Conservation (phyloP, 2,888 invertebrate genomes). For the Eupithecia exiguata region DNA sequence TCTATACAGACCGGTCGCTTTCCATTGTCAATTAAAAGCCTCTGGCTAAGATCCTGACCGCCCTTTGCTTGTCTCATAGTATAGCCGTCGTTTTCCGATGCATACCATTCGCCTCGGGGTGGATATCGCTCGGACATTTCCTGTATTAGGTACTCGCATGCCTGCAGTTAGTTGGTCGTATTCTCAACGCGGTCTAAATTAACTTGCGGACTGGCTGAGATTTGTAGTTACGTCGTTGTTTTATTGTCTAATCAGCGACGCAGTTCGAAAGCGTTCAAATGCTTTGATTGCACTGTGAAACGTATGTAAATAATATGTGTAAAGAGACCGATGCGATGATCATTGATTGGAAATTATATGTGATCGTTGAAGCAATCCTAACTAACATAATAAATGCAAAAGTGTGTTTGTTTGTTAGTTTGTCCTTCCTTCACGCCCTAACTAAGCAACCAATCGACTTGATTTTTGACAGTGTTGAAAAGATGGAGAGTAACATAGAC, state of each 20-base stretch:
- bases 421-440: no score
- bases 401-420: no score
- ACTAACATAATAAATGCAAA: no score
- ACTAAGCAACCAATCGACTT: no score
- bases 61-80: constrained; percentile 77
- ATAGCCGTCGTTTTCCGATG: constrained; percentile 75
- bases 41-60: constrained; percentile 71
- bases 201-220: constrained; percentile 63
- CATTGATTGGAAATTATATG: constrained; percentile 14
- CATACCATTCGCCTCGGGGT: constrained; percentile 74
- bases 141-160: constrained; percentile 72
- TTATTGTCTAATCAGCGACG: constrained; percentile 52
- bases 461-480: no score
- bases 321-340: constrained; percentile 12
- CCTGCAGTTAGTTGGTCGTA: constrained; percentile 67
- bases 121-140: constrained; percentile 75
- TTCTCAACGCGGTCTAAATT: constrained; percentile 68
- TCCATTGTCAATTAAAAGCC: constrained; percentile 80
- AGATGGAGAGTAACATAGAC: no score
- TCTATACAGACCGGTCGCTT: constrained; percentile 67
- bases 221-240: constrained; percentile 53
- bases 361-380: background rate
- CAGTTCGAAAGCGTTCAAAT: constrained; percentile 51
- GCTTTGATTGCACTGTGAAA: constrained; percentile 17
- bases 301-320: constrained; percentile 1